Evolutionary conservation across 2,888 invertebrate genomes (phyloP), one percentile per base, ranked within the genome.

Genomic region (Tigriopus californicus): DNA sequence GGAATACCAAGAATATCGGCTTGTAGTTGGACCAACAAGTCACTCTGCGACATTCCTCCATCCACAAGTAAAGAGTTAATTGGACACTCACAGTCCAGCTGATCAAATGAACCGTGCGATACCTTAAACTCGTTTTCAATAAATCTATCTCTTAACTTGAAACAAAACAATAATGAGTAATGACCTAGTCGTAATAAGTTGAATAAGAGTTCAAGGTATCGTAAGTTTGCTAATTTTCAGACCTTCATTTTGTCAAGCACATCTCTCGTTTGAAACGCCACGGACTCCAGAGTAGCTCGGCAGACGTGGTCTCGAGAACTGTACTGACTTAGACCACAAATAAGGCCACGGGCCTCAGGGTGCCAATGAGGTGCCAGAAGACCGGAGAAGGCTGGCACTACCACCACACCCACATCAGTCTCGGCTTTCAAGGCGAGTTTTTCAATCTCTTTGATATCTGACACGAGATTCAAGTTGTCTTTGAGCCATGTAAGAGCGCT

Each of bases 311-410:
- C 82, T 70, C 87, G 89, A 0, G 83, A 88, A 0, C 92, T 89
- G 68, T 85, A 91, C 61, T 89, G 87, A 1, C 92, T 91, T 62
- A 95, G 73, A 0, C 94, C 94, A 68, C 91, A 91, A 63, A 94
- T 85, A 12, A 89, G 81, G 60, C 91, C 91, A 70, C 91, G 77
- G 0, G 97, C 97, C 70, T 92, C 91, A 15, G 56, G 46, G 12
- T 46, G 80, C 97, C 97, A 99, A 69, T 97, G 91, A 0, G 98
- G 98, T 59, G 97, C 95, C 71, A 90, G 97, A 0, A 98, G 74
- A 0, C 97, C 98, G 52, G 85, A 88, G 70, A 98, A 95, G 0
- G 95, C 95, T 0, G 97, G 97, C 25, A 98, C 97, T 71, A 98
- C 97, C 72, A 92, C 95, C 13, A 95, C 92, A 70, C 80, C 87